Conservation (phyloP, 35 echinoderm and acorn worm genomes). For the Lytechinus variegatus region DNA sequence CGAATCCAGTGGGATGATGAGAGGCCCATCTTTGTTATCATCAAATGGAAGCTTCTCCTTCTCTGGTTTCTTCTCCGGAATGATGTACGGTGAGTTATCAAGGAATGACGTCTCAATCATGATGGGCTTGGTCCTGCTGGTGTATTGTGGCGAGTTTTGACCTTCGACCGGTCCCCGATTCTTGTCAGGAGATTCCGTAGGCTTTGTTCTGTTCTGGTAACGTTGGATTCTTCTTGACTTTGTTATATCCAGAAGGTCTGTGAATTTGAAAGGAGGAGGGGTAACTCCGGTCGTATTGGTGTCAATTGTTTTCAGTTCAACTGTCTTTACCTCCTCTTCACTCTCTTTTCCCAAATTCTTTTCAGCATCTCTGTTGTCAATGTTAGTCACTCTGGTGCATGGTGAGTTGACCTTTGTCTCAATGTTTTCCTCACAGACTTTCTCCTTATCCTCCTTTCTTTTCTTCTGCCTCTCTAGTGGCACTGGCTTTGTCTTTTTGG, state of each 20-base stretch:
- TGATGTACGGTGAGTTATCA: slow-evolving; percentile 49
- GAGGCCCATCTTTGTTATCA: slow-evolving; percentile 41
- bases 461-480: background rate
- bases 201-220: slow-evolving; percentile 8
- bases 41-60: slow-evolving; percentile 52
- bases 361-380: slow-evolving; percentile 23
- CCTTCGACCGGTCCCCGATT: background rate
- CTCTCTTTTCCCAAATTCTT: background rate
- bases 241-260: slow-evolving; percentile 39
- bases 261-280: slow-evolving; percentile 44
- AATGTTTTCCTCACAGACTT: background rate
- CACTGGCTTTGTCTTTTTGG: slow-evolving; percentile 18
- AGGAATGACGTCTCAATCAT: slow-evolving; percentile 64
- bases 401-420: background rate
- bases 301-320: slow-evolving; percentile 10
- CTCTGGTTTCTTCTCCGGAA: slow-evolving; percentile 23
- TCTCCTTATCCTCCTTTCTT: slow-evolving; percentile 8
- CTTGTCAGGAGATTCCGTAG: background rate
- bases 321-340: background rate
- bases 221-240: background rate
- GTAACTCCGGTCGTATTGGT: background rate
- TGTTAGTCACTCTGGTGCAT: background rate
- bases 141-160: background rate
- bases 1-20: slow-evolving; percentile 37
- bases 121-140: background rate